phyloP scores from a whole-genome alignment of 2,797 vertebrate genomes.

The Spatula versicolor region DNA sequence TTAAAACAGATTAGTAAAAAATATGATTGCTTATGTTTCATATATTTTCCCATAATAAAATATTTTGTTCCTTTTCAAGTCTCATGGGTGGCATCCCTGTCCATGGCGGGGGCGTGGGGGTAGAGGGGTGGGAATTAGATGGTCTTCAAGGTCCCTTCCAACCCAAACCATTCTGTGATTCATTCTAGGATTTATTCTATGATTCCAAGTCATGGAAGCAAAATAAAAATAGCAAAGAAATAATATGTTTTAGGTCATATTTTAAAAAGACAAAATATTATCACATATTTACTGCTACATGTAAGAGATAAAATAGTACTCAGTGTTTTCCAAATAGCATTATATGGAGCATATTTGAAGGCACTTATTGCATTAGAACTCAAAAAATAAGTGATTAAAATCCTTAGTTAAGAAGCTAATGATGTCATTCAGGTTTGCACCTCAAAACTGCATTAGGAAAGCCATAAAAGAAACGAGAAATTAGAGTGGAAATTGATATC shows the following conservation, averaged over 20 bases:
- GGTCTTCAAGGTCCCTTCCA: too few relatives aligned
- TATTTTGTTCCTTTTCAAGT: background rate
- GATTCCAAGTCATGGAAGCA: background rate
- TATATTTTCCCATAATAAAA: background rate
- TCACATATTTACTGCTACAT: background rate
- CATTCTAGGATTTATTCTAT: too few relatives aligned
- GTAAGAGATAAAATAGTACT: background rate
- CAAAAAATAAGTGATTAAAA: background rate
- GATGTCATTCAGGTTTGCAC: background rate
- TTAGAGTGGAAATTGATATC: background rate
- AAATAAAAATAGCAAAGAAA: background rate
- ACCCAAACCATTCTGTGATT: too few relatives aligned
- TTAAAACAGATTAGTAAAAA: background rate
- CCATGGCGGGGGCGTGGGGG: too few relatives aligned
- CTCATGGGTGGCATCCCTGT: too few relatives aligned
- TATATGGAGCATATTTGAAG: background rate
- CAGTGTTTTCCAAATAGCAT: background rate
- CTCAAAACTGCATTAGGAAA: background rate
- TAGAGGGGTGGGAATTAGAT: too few relatives aligned
- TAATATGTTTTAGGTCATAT: background rate
- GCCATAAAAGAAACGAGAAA: background rate
- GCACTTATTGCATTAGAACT: background rate
- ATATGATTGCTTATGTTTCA: background rate
- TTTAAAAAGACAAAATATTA: background rate
- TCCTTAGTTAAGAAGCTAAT: background rate